Evolutionary conservation across 1,140 invertebrate species (phyloP).

Genomic region (Ceratitis capitata): DNA sequence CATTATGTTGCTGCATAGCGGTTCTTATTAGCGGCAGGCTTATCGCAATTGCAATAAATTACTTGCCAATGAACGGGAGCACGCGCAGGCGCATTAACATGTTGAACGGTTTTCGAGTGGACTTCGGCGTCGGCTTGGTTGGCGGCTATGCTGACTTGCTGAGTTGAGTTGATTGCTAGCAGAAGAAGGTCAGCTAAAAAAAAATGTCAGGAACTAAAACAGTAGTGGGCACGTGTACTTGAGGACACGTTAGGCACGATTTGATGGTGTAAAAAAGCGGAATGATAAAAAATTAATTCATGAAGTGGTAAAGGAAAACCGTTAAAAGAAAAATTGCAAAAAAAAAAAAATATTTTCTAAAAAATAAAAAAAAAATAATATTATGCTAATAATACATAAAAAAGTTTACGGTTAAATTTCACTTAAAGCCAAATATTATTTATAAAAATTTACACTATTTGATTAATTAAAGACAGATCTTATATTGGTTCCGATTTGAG

Average conservation of each 20-base stretch:
- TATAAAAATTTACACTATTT: too few species aligned
- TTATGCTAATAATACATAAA: neutral
- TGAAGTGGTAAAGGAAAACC: neutral
- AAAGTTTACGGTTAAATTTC: neutral
- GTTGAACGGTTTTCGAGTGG: neutral
- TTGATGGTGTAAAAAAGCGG: neutral
- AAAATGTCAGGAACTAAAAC: too few species aligned
- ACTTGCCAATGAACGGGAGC: slow-evolving; percentile 11
- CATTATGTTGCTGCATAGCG: neutral
- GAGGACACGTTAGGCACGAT: slow-evolving; percentile 16
- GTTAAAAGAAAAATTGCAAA: neutral
- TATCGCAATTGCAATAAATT: slow-evolving; percentile 12
- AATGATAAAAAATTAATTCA: neutral
- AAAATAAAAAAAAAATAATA: neutral
- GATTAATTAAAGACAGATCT: too few species aligned
- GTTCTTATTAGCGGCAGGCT: neutral
- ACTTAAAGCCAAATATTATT: neutral
- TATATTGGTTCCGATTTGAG: too few species aligned
- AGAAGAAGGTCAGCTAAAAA: slow-evolving; percentile 5
- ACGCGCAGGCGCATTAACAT: slow-evolving; percentile 9
- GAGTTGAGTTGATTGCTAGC: neutral
- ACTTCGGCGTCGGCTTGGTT: neutral
- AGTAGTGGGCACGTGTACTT: neutral
- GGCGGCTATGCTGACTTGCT: neutral
- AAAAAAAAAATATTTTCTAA: neutral